Evolutionary conservation across 1,140 invertebrate species (phyloP).

Genomic region (Drosophila fuyamai): DNA sequence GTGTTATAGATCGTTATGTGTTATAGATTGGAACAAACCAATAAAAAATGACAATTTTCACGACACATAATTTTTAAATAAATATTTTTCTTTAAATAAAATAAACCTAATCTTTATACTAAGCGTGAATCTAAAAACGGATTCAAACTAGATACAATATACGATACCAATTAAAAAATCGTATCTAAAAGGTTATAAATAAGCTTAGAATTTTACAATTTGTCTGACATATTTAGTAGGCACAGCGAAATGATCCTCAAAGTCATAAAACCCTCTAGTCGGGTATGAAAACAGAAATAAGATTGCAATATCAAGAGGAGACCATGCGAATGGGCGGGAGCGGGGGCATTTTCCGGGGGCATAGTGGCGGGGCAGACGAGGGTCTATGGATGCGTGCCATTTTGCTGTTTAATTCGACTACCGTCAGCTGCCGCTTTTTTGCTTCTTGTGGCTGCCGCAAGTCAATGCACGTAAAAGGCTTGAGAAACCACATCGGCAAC

Average conservation of each 20-base stretch:
- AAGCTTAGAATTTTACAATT: no score
- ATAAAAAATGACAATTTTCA: no score
- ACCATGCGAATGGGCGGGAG: not conserved
- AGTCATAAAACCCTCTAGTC: conserved; percentile 16
- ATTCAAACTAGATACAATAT: no score
- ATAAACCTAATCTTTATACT: no score
- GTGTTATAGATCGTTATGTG: no score
- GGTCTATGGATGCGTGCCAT: conserved; percentile 75
- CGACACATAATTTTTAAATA: no score
- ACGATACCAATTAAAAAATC: no score
- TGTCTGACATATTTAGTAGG: not conserved
- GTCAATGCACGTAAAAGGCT: conserved; percentile 66
- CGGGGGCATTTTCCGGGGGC: not conserved
- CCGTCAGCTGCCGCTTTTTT: conserved; percentile 60
- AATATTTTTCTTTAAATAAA: no score
- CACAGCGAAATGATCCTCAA: conserved; percentile 6
- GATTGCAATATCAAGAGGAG: conserved; percentile 51
- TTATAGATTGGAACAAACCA: no score
- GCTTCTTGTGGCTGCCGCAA: conserved; percentile 40
- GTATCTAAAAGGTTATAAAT: no score
- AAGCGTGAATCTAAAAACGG: no score
- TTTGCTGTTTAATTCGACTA: conserved; percentile 78
- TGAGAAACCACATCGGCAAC: conserved; percentile 51
- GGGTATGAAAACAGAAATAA: conserved; percentile 23
- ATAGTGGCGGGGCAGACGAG: conserved; percentile 9